Percentiles rank a stretch among this genome's conserved stretches.
Conservation (phyloP, 2,888 invertebrate species). For the Hemicrepidius hirtus region DNA sequence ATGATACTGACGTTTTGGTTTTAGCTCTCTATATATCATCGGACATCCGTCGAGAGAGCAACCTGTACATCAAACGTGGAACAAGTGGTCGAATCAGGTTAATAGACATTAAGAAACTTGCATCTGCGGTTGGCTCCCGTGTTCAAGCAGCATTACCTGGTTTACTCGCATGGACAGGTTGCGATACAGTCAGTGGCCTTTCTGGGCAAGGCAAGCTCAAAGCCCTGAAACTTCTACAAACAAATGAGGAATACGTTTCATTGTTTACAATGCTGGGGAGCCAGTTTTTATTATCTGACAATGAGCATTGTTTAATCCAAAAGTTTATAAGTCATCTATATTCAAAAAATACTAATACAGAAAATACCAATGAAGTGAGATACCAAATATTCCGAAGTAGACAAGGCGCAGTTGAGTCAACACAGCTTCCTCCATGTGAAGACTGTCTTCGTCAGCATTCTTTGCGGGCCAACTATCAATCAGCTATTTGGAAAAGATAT, state of each 20-base stretch:
- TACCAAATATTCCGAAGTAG: not conserved
- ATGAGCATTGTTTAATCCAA: not conserved
- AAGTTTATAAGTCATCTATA: conserved; percentile 2
- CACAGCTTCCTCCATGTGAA: conserved; percentile 2
- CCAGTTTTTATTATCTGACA: not conserved
- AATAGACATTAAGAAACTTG: too few species aligned
- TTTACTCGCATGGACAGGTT: too few species aligned
- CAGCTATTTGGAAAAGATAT: not conserved
- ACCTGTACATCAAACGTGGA: too few species aligned
- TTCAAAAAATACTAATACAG: not conserved
- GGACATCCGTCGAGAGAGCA: too few species aligned
- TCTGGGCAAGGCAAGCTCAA: too few species aligned
- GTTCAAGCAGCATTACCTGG: too few species aligned
- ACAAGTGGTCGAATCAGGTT: too few species aligned
- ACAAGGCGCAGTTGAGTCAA: not conserved
- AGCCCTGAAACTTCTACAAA: not conserved
- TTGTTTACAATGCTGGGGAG: not conserved
- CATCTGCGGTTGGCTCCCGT: too few species aligned
- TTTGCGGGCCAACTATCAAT: not conserved
- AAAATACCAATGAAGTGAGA: not conserved
- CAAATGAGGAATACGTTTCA: not conserved
- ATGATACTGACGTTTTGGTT: too few species aligned
- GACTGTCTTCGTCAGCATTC: not conserved
- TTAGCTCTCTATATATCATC: too few species aligned
- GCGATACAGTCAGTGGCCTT: too few species aligned